Conservation (phyloP, 2,113 vertebrate species). For the Prunella himalayana region DNA sequence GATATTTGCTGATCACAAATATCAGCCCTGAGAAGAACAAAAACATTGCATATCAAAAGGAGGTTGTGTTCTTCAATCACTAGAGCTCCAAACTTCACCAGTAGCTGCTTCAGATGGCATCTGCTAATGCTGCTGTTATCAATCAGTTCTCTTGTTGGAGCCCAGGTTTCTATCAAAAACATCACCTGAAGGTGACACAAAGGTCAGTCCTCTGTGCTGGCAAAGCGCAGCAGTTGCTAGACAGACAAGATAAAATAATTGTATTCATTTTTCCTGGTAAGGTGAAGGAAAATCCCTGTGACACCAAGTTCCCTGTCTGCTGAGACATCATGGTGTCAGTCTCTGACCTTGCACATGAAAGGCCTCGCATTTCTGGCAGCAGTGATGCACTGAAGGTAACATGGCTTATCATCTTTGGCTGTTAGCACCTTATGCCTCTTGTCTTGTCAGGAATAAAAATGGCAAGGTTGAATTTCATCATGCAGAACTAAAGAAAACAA, state of each 20-base stretch:
- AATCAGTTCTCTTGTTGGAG: not conserved
- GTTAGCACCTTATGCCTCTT: not conserved
- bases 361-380: not conserved
- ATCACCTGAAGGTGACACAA: not conserved
- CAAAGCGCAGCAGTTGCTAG: not conserved
- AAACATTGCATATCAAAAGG: not conserved
- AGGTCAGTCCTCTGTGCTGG: not conserved
- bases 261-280: not conserved
- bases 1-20: not conserved
- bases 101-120: not conserved
- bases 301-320: not conserved
- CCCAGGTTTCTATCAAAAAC: not conserved
- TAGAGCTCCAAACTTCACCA: fast-evolving
- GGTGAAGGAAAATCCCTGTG: not conserved
- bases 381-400: fast-evolving
- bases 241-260: not conserved
- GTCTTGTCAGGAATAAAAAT: not conserved
- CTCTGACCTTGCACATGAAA: not conserved
- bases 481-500: not conserved
- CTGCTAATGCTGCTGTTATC: not conserved
- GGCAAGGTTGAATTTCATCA: not conserved
- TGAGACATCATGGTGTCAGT: fast-evolving
- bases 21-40: not conserved
- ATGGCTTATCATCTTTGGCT: not conserved
- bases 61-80: not conserved